phyloP scores from a whole-genome alignment of 2,888 invertebrate species.

The Diadromus collaris region DNA sequence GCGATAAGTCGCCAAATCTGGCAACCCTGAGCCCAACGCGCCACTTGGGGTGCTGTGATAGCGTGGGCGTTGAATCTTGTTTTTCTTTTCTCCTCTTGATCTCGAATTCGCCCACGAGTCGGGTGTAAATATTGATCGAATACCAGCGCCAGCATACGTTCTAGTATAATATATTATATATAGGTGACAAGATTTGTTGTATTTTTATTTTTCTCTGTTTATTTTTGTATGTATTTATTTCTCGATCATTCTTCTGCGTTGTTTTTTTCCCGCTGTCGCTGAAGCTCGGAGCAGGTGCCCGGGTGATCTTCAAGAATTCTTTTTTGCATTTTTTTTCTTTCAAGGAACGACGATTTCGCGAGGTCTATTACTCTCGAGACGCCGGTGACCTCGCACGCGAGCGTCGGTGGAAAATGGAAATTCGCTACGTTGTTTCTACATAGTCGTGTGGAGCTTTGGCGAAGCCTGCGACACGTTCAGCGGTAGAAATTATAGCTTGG shows the following conservation, averaged over 20 bases:
- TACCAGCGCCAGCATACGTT: conserved; percentile 64
- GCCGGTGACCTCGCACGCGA: conserved; percentile 31
- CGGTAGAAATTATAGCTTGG: background rate
- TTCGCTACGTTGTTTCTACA: conserved; percentile 52
- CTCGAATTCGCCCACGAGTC: conserved; percentile 64
- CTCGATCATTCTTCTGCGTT: conserved; percentile 21
- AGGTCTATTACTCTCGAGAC: conserved; percentile 38
- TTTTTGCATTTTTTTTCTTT: conserved; percentile 15
- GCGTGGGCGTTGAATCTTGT: conserved; percentile 46
- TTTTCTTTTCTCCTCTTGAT: conserved; percentile 19
- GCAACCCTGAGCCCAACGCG: conserved; percentile 29
- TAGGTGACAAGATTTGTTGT: background rate
- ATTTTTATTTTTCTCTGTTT: conserved; percentile 1
- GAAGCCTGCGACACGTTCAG: conserved; percentile 36
- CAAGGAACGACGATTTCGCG: conserved; percentile 22
- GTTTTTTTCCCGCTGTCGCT: conserved; percentile 36
- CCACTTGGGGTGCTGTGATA: conserved; percentile 25
- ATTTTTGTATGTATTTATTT: conserved; percentile 20
- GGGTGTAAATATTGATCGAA: conserved; percentile 72
- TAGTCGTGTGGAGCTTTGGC: conserved; percentile 26
- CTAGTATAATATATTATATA: conserved; percentile 30
- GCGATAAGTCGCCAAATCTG: too few species aligned
- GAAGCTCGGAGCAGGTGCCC: conserved; percentile 51
- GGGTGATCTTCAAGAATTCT: conserved; percentile 35
- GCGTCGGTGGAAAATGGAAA: conserved; percentile 48